Evolutionary conservation across 2,888 invertebrate genomes (phyloP), one percentile per base, ranked within the genome.

Genomic region (Heteromurus nitidus): DNA sequence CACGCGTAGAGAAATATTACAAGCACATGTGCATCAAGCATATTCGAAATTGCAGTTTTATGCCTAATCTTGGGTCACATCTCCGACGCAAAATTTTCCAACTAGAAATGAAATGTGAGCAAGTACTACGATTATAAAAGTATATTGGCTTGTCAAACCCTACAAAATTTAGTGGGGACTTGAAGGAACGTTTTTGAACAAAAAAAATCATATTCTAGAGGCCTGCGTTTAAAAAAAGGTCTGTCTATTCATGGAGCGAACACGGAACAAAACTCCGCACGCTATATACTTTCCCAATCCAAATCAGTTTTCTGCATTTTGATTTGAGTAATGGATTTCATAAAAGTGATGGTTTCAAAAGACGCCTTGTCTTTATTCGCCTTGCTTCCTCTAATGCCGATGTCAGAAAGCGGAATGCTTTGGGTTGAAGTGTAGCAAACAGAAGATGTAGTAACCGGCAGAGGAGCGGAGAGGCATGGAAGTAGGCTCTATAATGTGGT

Each of bases 241-340:
- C 36, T 36, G 5, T 36, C 36, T 36, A 36, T 9, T 36, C 36
- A 36, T 36, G 13, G 13, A 9, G 36, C 7, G 5, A 13, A 36
- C 36, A 13, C 13, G 13, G 13, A 13, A 36, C n/a, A n/a, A n/a
- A n/a, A n/a, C n/a, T n/a, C n/a, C n/a, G n/a, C n/a, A n/a, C n/a
- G n/a, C n/a, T n/a, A n/a, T n/a, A n/a, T n/a, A n/a, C n/a, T n/a
- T n/a, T n/a, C 7, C 36, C 13, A 36, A 36, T 36, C 36, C 36
- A 13, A 36, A 36, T n/a, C 36, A 36, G 5, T 36, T 36, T 36
- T 9, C 7, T 16, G 47, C n/a, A 22, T 65, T 65, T 65, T 42
- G 44, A 42, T 65, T 65, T 65, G 44, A 44, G 24, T 65, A 65
- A 65, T 65, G 65, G 44, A 65, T 44, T 65, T 65, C 44, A 65